These are phyloP conservation scores for Gallinago stenura DNA, from an alignment of 2,797 vertebrate genomes.

Conservation along the genomic window DNA sequence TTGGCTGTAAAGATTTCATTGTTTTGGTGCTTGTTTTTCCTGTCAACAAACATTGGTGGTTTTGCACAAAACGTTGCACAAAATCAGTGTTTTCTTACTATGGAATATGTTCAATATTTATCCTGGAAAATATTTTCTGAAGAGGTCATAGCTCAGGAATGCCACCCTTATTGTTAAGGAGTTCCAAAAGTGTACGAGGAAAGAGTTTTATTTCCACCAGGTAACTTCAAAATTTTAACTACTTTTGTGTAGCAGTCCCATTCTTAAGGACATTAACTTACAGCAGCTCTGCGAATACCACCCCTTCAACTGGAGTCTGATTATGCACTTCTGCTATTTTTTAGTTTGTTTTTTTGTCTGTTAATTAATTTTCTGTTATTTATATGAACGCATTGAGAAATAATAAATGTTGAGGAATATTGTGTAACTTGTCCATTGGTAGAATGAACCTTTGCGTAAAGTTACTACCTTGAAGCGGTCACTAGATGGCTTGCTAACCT, in stretches of 20 bases:
- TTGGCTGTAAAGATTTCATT: neutral
- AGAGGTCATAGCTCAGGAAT: neutral
- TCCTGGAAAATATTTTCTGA: neutral
- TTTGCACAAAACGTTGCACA: neutral
- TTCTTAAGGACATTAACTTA: neutral
- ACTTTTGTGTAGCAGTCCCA: neutral
- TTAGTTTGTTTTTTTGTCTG: neutral
- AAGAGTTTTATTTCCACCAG: neutral
- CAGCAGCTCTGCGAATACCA: rapidly evolving
- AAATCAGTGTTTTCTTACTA: neutral
- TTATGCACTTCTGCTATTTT: neutral
- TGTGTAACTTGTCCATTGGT: neutral
- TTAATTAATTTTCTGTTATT: neutral
- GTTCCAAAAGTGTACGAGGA: neutral
- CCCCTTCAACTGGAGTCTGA: neutral
- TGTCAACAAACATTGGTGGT: neutral
- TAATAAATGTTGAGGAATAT: neutral
- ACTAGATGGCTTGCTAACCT: slow-evolving; percentile 80
- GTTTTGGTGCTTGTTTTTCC: neutral
- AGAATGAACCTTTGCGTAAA: neutral
- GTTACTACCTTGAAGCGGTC: slow-evolving; percentile 33
- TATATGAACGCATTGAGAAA: neutral
- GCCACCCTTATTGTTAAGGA: neutral
- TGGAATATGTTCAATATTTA: neutral
- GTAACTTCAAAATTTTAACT: neutral